Percentiles rank a stretch among this genome's conserved stretches.
phyloP scores from a whole-genome alignment of 2,113 vertebrate species.

The Synodontis membranacea region DNA sequence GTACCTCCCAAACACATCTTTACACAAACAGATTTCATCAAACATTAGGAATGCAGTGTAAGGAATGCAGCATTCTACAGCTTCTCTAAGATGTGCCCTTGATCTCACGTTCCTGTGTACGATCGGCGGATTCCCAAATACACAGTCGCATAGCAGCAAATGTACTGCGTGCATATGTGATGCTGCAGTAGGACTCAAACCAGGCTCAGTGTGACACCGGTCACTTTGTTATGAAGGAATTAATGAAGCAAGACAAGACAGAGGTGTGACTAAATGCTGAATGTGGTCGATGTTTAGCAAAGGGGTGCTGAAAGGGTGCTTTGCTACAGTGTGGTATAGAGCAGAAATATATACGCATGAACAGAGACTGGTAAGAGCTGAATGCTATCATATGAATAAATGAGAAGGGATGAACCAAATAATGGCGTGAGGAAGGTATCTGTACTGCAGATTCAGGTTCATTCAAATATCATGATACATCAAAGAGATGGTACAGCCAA shows the following conservation, averaged over 20 bases:
- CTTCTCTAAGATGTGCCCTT: conserved; percentile 5
- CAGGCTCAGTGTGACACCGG: background rate
- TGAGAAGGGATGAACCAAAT: conserved; percentile 6
- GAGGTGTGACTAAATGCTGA: conserved; percentile 7
- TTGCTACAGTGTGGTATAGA: background rate
- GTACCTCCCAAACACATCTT: background rate
- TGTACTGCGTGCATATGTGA: background rate
- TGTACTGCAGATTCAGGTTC: background rate
- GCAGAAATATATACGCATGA: background rate
- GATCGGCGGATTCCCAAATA: conserved; percentile 15
- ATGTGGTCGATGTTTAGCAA: background rate
- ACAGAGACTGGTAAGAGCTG: background rate
- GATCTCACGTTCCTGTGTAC: background rate
- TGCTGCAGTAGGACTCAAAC: conserved; percentile 20
- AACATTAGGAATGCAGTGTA: background rate
- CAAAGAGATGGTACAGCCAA: background rate
- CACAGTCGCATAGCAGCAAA: conserved; percentile 42
- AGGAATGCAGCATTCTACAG: conserved; percentile 1
- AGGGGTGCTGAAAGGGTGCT: conserved; percentile 13
- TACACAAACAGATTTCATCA: background rate
- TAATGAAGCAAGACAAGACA: conserved; percentile 16
- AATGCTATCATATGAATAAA: background rate
- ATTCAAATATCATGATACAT: background rate
- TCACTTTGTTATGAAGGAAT: background rate
- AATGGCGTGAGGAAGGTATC: background rate